Base-by-base conservation (phyloP, 1,140 invertebrate species). In the Maconellicoccus hirsutus region DNA sequence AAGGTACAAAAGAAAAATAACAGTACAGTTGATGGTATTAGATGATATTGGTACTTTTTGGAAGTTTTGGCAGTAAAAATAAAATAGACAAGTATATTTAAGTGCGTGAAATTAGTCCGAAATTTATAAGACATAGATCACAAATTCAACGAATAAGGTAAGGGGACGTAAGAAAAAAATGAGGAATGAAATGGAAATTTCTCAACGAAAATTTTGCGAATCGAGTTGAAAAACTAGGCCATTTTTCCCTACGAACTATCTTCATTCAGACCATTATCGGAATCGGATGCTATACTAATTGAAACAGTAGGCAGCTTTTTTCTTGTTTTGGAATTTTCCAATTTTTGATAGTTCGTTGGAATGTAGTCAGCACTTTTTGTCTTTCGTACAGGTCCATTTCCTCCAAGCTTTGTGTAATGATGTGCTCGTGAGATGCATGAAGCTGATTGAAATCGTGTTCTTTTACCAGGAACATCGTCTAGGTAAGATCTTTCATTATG, bases 251-350 rank as follows among this genome's bases (percentile, higher is more conserved):
- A 66, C 61, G 61, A 66, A 25, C 61, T 66, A 66, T 66, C 61
- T 16, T 73, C 73, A 42, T 73, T 70, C 22, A 69, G 33, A 33
- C 70, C 71, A 22, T 70, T 70, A 21, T 73, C 73, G 21, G 73
- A 73, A 52, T 75, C 75, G 19, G 75, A 70, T 19, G 72, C 74
- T n/a, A 73, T 71, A 12, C 74, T 74, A 33, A 75, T 72, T n/a
- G 75, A 74, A 10, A 75, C 71, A 23, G 74, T 72, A 22, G 75
- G 75, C 19, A 75, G 59, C 61, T 27, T 38, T 25, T 66, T 38
- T 22, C 38, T 70, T 0, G 25, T 63, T 23, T 73, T 70, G 3
- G 59, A 69, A 52, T 73, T 61, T 42, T 71, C 69, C 22, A 59
- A n/a, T 19, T 69, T 27, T n/a, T 26, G n/a, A 25, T 73, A 19